Percentiles rank a stretch among this genome's conserved stretches.
phyloP scores from a whole-genome alignment of 2,797 vertebrate species.

The Cyclopterus lumpus region DNA sequence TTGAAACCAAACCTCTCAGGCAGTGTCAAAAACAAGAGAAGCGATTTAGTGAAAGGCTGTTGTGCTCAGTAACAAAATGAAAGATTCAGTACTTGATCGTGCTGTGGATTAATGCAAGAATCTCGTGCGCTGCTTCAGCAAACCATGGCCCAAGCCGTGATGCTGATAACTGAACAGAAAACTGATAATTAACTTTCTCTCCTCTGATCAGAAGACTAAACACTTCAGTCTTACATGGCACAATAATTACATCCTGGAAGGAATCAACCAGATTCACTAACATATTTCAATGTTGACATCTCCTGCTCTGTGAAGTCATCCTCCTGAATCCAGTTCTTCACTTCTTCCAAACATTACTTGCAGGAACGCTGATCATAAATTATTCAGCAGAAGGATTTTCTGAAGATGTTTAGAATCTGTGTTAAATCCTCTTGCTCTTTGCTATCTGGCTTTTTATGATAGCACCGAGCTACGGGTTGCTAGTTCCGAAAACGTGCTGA shows the following conservation, averaged over 20 bases:
- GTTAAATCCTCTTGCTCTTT: too few species aligned
- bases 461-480: too few species aligned
- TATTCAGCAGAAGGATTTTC: too few species aligned
- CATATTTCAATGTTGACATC: slow-evolving; percentile 1
- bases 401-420: too few species aligned
- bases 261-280: too few species aligned
- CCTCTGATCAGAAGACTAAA: slow-evolving; percentile 5
- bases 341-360: not conserved
- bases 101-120: slow-evolving; percentile 18
- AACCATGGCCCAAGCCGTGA: slow-evolving; percentile 12
- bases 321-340: too few species aligned
- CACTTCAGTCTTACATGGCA: too few species aligned
- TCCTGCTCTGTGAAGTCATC: slow-evolving; percentile 17
- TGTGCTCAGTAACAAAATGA: slow-evolving; percentile 2
- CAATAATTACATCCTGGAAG: too few species aligned
- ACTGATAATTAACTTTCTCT: slow-evolving; percentile 22
- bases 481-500: too few species aligned
- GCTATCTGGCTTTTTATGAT: too few species aligned
- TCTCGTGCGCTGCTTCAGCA: slow-evolving; percentile 9
- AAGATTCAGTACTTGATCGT: slow-evolving; percentile 5
- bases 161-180: slow-evolving; percentile 14
- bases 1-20: not conserved
- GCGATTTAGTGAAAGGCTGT: not conserved
- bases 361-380: too few species aligned
- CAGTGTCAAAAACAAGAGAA: not conserved